phyloP scores from a whole-genome alignment of 1,140 invertebrate species.

The Samia ricini region DNA sequence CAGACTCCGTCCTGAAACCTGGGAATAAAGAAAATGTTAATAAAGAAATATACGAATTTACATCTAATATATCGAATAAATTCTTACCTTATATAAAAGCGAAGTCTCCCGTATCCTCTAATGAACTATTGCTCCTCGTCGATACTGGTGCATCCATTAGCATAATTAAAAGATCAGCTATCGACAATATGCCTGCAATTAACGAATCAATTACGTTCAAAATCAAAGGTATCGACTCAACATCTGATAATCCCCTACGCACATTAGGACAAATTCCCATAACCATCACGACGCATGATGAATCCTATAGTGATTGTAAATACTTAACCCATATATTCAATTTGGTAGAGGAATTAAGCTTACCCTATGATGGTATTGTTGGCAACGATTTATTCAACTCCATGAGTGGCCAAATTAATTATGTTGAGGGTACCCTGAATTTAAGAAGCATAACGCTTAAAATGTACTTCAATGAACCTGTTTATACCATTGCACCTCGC shows the following conservation, averaged over 20 bases:
- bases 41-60: not conserved
- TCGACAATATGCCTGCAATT: not conserved
- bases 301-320: not conserved
- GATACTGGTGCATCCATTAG: constrained; percentile 23
- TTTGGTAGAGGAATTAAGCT: not conserved
- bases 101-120: constrained; percentile 7
- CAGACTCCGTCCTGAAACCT: not conserved
- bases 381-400: constrained; percentile 5
- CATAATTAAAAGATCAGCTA: constrained; percentile 10
- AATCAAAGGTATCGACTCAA: not conserved
- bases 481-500: constrained; percentile 22
- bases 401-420: constrained; percentile 14
- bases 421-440: constrained; percentile 1
- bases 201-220: not conserved
- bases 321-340: not conserved
- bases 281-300: not conserved
- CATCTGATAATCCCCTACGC: not conserved
- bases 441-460: constrained; percentile 10
- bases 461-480: constrained; percentile 16
- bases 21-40: not conserved
- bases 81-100: constrained; percentile 13
- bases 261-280: not conserved
- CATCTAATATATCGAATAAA: constrained; percentile 5
- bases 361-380: constrained; percentile 8
- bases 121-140: constrained; percentile 14